phyloP scores from a whole-genome alignment of 2,888 invertebrate genomes.

The Apodemia zela region DNA sequence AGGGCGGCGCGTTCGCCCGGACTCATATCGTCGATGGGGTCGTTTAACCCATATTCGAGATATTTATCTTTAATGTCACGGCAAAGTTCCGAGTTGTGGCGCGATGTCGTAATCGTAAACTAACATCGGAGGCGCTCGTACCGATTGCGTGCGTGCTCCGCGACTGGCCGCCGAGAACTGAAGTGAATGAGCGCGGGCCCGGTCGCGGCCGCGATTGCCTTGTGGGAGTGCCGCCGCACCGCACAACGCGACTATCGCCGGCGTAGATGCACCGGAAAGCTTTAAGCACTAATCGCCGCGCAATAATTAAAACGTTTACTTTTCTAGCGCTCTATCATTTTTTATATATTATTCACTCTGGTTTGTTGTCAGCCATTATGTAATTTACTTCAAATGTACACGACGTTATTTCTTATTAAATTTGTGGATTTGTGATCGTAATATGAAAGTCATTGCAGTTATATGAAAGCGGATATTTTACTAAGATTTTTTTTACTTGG shows the following conservation, averaged over 20 bases:
- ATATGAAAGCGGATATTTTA: too few relatives aligned
- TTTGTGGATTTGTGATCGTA: too few relatives aligned
- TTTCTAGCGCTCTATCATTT: conserved; percentile 45
- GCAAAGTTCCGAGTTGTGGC: conserved; percentile 63
- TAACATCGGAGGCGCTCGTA: conserved; percentile 69
- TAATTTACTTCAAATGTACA: too few relatives aligned
- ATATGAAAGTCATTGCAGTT: too few relatives aligned
- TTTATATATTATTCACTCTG: too few relatives aligned
- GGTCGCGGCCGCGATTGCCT: conserved; percentile 58
- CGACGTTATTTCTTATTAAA: too few relatives aligned
- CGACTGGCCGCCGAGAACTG: conserved; percentile 71
- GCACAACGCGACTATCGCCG: conserved; percentile 61
- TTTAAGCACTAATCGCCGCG: conserved; percentile 71
- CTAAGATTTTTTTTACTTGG: too few relatives aligned
- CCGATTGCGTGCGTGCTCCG: conserved; percentile 63
- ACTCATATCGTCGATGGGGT: conserved; percentile 69
- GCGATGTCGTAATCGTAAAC: conserved; percentile 77
- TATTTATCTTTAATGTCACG: conserved; percentile 71
- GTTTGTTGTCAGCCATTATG: too few relatives aligned
- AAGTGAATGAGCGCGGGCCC: conserved; percentile 68
- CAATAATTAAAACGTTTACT: conserved; percentile 74
- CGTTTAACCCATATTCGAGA: conserved; percentile 87
- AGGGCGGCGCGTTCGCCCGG: conserved; percentile 78
- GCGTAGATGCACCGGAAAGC: conserved; percentile 72
- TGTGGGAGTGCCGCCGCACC: conserved; percentile 63